These are phyloP conservation scores for Thunnus thynnus DNA, from an alignment of 2,113 vertebrate genomes.

Conservation along the genomic window DNA sequence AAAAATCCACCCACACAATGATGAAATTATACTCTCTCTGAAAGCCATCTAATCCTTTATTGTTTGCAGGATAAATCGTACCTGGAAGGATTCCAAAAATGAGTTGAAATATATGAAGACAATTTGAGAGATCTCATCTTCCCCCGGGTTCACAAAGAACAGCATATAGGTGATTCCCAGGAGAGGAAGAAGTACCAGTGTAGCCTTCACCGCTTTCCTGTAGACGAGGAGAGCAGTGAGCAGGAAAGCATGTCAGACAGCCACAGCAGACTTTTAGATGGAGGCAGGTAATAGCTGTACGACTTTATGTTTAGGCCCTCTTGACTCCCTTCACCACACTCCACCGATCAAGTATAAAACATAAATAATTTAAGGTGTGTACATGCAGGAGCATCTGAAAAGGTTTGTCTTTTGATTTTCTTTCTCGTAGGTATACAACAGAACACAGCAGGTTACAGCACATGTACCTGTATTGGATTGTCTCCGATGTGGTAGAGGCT, in stretches of 20 bases:
- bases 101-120: conserved; percentile 99
- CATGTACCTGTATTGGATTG: conserved; percentile 88
- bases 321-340: not conserved
- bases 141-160: conserved; percentile 97
- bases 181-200: conserved; percentile 95
- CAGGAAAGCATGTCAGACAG: conserved; percentile 4
- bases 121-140: conserved; percentile 94
- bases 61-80: conserved; percentile 56
- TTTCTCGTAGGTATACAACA: not conserved
- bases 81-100: conserved; percentile 98
- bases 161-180: conserved; percentile 99
- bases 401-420: not conserved
- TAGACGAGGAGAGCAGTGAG: not conserved
- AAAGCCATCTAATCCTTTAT: too few species aligned
- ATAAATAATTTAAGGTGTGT: conserved; percentile 32
- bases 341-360: not conserved
- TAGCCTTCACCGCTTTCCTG: conserved; percentile 99
- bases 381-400: not conserved
- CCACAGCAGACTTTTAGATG: not conserved
- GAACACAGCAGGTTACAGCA: not conserved
- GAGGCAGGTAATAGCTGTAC: not conserved
- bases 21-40: not conserved
- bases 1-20: not conserved
- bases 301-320: not conserved
- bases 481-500: conserved; percentile 95